Evolutionary conservation across 2,113 vertebrate species (phyloP).

Genomic region (Chaenogobius annularis): DNA sequence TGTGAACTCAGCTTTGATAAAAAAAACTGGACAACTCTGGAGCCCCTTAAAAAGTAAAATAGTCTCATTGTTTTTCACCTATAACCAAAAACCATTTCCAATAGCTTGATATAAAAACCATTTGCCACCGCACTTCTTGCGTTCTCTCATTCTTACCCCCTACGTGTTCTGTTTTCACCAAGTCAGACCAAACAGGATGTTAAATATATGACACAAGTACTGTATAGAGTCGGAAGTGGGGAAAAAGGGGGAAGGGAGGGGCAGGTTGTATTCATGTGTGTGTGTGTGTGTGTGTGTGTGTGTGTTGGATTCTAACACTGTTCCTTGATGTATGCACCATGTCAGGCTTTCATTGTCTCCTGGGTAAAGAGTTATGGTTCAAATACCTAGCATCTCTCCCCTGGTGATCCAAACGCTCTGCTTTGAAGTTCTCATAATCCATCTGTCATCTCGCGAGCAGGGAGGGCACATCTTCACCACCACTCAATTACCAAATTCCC

Average conservation of each 20-base stretch:
- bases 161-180: slow-evolving; percentile 59
- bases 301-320: slow-evolving; percentile 90
- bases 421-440: slow-evolving; percentile 99
- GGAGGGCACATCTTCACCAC: slow-evolving; percentile 97
- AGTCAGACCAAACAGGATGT: slow-evolving; percentile 93
- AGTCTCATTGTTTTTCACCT: neutral
- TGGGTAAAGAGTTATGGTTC: slow-evolving; percentile 99
- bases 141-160: slow-evolving; percentile 17
- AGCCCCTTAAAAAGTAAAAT: neutral
- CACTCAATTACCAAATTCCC: slow-evolving; percentile 96
- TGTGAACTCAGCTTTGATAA: neutral
- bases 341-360: slow-evolving; percentile 98
- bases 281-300: slow-evolving; percentile 63
- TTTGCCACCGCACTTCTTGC: neutral
- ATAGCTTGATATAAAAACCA: neutral
- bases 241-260: slow-evolving; percentile 28
- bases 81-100: neutral
- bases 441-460: slow-evolving; percentile 98
- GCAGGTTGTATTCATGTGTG: slow-evolving; percentile 24
- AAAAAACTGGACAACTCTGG: no score
- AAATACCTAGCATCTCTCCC: slow-evolving; percentile 99
- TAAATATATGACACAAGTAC: slow-evolving; percentile 87
- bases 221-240: slow-evolving; percentile 29
- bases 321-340: slow-evolving; percentile 97
- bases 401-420: slow-evolving; percentile 92